Percentiles rank a stretch among this genome's conserved stretches.
Evolutionary conservation across 2,888 invertebrate genomes (phyloP).

Genomic region (Chironomus tentans): DNA sequence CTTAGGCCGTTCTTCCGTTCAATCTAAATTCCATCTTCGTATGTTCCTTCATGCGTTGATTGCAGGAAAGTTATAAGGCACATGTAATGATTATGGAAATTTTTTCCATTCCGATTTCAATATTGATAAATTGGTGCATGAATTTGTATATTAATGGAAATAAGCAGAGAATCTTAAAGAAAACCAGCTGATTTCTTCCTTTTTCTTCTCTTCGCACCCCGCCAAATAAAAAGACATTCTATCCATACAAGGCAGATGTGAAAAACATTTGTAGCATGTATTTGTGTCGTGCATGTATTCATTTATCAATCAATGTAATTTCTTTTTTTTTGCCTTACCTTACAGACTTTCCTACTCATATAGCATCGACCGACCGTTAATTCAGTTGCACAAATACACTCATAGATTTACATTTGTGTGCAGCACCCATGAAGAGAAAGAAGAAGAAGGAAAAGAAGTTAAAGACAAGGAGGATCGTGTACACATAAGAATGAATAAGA

Average conservation of each 20-base stretch:
- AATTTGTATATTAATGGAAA: neutral
- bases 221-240: neutral
- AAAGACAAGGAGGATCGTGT: conserved; percentile 6
- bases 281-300: neutral
- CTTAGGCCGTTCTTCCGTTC: neutral
- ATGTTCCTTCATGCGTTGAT: too few relatives aligned
- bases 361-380: neutral
- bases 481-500: neutral
- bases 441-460: neutral
- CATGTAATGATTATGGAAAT: too few relatives aligned
- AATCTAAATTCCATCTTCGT: neutral
- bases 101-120: too few relatives aligned
- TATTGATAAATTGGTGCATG: neutral
- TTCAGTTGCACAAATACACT: neutral
- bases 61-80: too few relatives aligned
- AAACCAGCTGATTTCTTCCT: neutral
- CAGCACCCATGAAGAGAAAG: neutral
- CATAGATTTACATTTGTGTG: neutral
- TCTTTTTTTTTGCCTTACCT: neutral
- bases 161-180: neutral
- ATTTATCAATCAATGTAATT: neutral
- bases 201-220: neutral
- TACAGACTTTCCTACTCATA: neutral
- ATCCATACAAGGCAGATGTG: neutral
- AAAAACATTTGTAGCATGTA: neutral